Base-by-base conservation (phyloP, 2,888 invertebrate genomes). In the Mamestra brassicae region DNA sequence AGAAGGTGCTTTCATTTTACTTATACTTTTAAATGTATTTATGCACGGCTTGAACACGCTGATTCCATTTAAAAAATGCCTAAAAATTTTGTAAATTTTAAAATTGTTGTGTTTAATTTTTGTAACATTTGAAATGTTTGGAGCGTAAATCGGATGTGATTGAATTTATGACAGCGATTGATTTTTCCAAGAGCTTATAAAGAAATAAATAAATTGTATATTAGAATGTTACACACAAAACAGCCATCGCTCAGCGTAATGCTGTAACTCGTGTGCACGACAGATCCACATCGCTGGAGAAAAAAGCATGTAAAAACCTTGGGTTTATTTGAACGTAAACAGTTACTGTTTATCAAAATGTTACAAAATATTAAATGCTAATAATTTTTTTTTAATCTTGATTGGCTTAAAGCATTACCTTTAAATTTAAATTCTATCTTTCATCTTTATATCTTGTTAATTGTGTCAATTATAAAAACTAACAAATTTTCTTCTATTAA, bases 391-490 rank as follows among this genome's bases (percentile, higher is more conserved):
- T 60, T 73, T 34, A 71, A 58, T 75, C 71, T 71, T 71, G 34
- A 71, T 84, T 81, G 54, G 64, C 81, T 83, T 71, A 72, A 17
- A 71, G 57, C 61, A 64, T 65, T 61, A 80, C 10, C n/a, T 47
- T 68, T 64, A 78, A 8, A 78, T 83, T 34, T 62, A 36, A 1
- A 54, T 73, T 84, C 45, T 64, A 84, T 38, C 42, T 67, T 76
- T 70, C 73, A 83, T 47, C 70, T 75, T 84, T 47, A 87, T 83
- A 88, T 87, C 86, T 87, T 74, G 85, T 90, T 90, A 92, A 90
- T 91, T 90, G 82, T 89, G 93, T 93, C 92, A 93, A 93, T 93
- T 92, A 92, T 65, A 80, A 79, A 74, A 82, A 83, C 81, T 85
- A 84, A 87, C 86, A 91, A 90, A 89, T 89, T 83, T 89, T 89